phyloP scores from a whole-genome alignment of 2,888 invertebrate species.

The Polyploca ridens region DNA sequence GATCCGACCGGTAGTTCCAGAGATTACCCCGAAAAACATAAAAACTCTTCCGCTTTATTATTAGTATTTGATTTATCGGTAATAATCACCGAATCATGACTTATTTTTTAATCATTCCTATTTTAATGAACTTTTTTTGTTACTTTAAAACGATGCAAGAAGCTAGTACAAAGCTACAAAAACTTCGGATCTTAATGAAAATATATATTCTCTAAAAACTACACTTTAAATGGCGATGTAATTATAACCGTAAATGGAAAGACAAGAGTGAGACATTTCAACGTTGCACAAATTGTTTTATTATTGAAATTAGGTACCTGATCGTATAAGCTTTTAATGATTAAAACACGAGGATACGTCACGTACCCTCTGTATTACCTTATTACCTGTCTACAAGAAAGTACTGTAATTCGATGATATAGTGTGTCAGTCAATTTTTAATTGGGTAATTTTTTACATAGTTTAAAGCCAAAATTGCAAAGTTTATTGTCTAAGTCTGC shows the following conservation, averaged over 20 bases:
- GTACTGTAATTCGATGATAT: not conserved
- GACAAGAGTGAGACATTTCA: slow-evolving; percentile 10
- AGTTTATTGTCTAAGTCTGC: no score
- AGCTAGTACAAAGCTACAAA: not conserved
- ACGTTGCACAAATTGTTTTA: slow-evolving; percentile 9
- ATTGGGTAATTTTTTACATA: not conserved
- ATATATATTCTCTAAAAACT: not conserved
- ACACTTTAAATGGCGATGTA: not conserved
- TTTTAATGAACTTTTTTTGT: no score
- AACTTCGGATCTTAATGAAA: not conserved
- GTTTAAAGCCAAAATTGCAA: no score
- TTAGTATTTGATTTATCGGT: no score
- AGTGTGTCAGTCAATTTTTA: not conserved
- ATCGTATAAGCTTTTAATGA: slow-evolving; percentile 7
- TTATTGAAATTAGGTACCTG: slow-evolving; percentile 1
- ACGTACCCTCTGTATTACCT: not conserved
- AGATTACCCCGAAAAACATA: no score
- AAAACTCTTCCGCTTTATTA: no score
- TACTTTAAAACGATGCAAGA: no score
- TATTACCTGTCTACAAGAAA: slow-evolving; percentile 2
- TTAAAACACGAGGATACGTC: not conserved
- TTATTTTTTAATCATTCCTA: no score
- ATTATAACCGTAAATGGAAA: not conserved
- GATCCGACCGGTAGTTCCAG: no score
- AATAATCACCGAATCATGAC: no score